phyloP scores from a whole-genome alignment of 1,140 invertebrate species.

The Dreissena rostriformis region DNA sequence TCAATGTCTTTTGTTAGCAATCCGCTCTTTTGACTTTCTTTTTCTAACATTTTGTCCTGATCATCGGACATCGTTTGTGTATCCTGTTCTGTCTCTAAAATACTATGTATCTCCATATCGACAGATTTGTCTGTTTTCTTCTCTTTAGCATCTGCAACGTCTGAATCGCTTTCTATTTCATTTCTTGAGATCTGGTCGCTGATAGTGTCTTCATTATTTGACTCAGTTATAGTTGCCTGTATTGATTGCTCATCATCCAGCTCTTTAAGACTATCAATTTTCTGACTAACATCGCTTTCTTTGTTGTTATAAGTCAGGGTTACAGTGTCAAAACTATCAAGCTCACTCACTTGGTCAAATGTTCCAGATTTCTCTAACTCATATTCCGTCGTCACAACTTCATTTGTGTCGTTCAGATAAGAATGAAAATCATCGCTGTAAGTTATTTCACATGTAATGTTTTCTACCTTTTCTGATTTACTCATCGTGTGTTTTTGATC shows the following conservation, averaged over 20 bases:
- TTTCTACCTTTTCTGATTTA: too few species aligned
- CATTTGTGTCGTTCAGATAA: not conserved
- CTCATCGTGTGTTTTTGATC: too few species aligned
- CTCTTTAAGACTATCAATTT: not conserved
- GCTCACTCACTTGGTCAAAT: not conserved
- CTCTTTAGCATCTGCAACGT: not conserved
- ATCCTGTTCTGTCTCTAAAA: too few species aligned
- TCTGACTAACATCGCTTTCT: not conserved
- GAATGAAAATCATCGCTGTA: too few species aligned
- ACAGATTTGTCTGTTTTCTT: too few species aligned
- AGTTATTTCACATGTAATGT: too few species aligned
- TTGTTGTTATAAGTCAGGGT: not conserved
- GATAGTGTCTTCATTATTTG: not conserved
- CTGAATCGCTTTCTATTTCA: not conserved
- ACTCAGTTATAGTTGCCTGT: not conserved
- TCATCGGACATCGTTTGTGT: not conserved
- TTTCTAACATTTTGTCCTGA: too few species aligned
- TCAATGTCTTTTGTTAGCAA: too few species aligned
- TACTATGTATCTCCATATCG: too few species aligned
- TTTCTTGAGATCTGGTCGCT: not conserved
- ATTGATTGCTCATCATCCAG: not conserved
- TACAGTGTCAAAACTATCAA: not conserved
- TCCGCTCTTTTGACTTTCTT: too few species aligned
- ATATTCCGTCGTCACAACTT: not conserved
- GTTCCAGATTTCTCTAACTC: slow-evolving; percentile 1